Evolutionary conservation across 2,888 invertebrate genomes (phyloP).

Genomic region (Scaptomyza reducta): DNA sequence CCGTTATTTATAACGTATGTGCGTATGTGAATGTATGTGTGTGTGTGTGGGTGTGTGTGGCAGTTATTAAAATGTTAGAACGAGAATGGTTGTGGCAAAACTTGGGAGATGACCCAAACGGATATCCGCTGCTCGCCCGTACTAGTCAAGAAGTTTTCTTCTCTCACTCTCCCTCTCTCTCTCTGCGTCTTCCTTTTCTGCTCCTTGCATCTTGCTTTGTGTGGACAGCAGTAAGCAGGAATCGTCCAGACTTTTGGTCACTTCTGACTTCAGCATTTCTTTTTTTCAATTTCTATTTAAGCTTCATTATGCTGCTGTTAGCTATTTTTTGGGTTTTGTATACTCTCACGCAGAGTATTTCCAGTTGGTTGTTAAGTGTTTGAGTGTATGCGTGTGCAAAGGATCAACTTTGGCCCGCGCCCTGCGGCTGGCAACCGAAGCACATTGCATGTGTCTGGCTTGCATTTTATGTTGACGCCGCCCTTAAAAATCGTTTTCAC

Average conservation of each 20-base stretch:
- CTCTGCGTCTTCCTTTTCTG: conserved; percentile 36
- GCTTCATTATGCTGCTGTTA: conserved; percentile 63
- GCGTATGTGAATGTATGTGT: not conserved
- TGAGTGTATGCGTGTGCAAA: conserved; percentile 28
- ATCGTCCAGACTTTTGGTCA: conserved; percentile 4
- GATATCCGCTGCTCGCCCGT: conserved; percentile 53
- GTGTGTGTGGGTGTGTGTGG: conserved; percentile 25
- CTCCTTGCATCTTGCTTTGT: not conserved
- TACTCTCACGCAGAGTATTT: not conserved
- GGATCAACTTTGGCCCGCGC: conserved; percentile 63
- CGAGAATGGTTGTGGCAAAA: not conserved
- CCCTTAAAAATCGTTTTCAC: conserved; percentile 66
- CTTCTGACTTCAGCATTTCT: conserved; percentile 24
- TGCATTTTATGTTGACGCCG: conserved; percentile 45
- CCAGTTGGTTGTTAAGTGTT: not conserved
- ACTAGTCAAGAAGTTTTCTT: conserved; percentile 50
- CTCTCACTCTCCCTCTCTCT: conserved; percentile 5
- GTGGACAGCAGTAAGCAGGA: conserved; percentile 20
- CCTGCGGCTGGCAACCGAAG: conserved; percentile 17
- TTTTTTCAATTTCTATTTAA: conserved; percentile 48
- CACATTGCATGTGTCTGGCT: conserved; percentile 50
- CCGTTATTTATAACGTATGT: conserved; percentile 6
- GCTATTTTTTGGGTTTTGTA: conserved; percentile 25
- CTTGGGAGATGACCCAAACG: conserved; percentile 41
- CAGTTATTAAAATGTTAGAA: conserved; percentile 42